Base-by-base conservation (phyloP, 2,113 vertebrate genomes). In the Melanotaenia duboulayi region DNA sequence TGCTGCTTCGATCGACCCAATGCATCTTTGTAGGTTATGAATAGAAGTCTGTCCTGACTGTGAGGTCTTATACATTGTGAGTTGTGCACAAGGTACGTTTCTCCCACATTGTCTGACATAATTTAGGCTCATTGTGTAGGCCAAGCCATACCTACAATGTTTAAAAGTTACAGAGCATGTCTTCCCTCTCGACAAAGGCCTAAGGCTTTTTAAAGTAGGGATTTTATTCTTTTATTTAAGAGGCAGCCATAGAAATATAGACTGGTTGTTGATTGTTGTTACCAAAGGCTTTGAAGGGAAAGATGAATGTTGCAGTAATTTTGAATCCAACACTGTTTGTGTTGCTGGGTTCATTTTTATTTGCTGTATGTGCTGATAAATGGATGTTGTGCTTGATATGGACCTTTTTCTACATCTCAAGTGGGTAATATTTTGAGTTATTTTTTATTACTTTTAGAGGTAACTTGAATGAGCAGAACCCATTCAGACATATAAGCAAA, bases 201-300 rank as follows among this genome's bases (percentile, higher is more conserved):
- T 35, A n/a, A 46, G 42, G 65, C 50, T 73, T 19, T 72, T 67
- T 7, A 67, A 40, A 28, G 56, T 65, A 25, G 55, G 63, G 49
- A 42, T 74, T 7, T 39, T 28, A 22, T 57, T 56, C 16, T 8
- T 23, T 7, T 9, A 12, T 51, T 40, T 25, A 68, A 58, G 64
- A 78, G 54, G 62, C 56, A 74, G 86, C 76, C 75, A 71, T 80
- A 69, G 81, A 67, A 62, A 65, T 68, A 71, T 61, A 80, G 62
- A 68, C 44, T 44, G 67, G 70, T 58, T 84, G 39, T 67, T 62
- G 76, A 76, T 74, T 61, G 68, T 86, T 71, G 70, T 89, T 89
- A 91, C 92, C 93, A 95, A 95, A 94, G 90, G 90, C 84, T 91
- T 86, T 84, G 83, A 87, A 92, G 78, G 87, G 83, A 87, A 78